A percentile compares a stretch with the other conserved stretches of the same genome.
phyloP scores from a whole-genome alignment of 2,113 vertebrate genomes.

The Oncorhynchus keta region DNA sequence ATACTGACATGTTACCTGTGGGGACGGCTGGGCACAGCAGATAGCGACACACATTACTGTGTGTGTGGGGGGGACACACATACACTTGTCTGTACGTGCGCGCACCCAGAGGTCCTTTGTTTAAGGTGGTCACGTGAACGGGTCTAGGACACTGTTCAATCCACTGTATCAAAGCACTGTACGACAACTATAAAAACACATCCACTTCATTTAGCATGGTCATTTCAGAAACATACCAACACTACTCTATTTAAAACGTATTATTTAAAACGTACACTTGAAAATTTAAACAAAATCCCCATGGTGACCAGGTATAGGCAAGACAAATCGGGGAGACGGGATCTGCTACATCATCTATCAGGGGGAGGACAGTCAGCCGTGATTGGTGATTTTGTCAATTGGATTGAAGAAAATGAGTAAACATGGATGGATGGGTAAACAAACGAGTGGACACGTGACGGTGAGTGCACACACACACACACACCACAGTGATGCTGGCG shows the following conservation, averaged over 20 bases:
- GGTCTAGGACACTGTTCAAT: constrained; percentile 47
- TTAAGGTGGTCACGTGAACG: constrained; percentile 59
- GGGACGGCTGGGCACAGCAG: constrained; percentile 31
- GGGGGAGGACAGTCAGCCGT: background rate
- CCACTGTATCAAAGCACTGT: constrained; percentile 17
- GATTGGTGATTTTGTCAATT: background rate
- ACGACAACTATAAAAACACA: background rate
- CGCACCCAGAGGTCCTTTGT: constrained; percentile 63
- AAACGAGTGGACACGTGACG: constrained; percentile 12
- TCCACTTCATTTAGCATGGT: background rate
- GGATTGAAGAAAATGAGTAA: background rate
- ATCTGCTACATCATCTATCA: too few relatives aligned
- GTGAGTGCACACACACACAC: background rate
- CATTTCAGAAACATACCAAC: background rate
- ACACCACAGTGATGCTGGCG: constrained; percentile 15
- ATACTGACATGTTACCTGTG: constrained; percentile 46
- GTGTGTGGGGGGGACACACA: constrained; percentile 14
- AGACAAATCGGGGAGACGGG: background rate
- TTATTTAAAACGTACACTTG: too few relatives aligned
- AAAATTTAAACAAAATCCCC: too few relatives aligned
- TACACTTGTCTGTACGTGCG: background rate
- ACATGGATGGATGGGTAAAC: constrained; percentile 9
- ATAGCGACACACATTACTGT: constrained; percentile 24
- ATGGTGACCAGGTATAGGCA: too few relatives aligned
- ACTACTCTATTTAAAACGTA: too few relatives aligned